These are phyloP conservation scores for Meiosimyza platycephala DNA, from an alignment of 2,888 invertebrate genomes.

Conservation along the genomic window DNA sequence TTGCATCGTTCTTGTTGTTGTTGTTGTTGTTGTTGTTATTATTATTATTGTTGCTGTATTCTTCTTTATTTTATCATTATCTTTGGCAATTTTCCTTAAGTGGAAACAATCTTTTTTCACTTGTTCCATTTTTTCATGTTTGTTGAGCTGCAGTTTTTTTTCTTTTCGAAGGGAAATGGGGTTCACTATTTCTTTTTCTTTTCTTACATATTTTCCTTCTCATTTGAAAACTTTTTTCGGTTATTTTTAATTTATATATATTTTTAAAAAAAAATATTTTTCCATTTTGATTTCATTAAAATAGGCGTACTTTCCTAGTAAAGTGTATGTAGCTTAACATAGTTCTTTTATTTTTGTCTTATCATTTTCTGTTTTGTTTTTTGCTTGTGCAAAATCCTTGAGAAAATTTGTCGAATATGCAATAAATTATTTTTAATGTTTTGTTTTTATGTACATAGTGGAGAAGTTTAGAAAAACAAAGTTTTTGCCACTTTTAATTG, in stretches of 20 bases:
- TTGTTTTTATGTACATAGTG: slow-evolving; percentile 40
- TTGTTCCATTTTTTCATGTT: slow-evolving; percentile 40
- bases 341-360: too few relatives aligned
- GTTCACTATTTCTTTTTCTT: too few relatives aligned
- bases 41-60: slow-evolving; percentile 42
- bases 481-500: slow-evolving; percentile 20
- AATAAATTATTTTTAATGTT: slow-evolving; percentile 47
- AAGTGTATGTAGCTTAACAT: not conserved
- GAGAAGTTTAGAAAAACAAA: not conserved
- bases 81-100: slow-evolving; percentile 61
- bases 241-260: not conserved
- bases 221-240: too few relatives aligned
- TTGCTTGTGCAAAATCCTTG: slow-evolving; percentile 1
- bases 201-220: too few relatives aligned
- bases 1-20: not conserved
- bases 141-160: too few relatives aligned
- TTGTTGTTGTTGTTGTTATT: slow-evolving; percentile 39
- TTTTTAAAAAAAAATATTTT: too few relatives aligned
- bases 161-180: too few relatives aligned
- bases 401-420: slow-evolving; percentile 41
- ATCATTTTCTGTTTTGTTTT: not conserved
- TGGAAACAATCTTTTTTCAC: slow-evolving; percentile 62
- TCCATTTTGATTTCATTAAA: slow-evolving; percentile 44
- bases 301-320: slow-evolving; percentile 25
- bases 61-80: slow-evolving; percentile 61